Evolutionary conservation across 2,113 vertebrate species (phyloP).

Genomic region (Eptesicus fuscus): DNA sequence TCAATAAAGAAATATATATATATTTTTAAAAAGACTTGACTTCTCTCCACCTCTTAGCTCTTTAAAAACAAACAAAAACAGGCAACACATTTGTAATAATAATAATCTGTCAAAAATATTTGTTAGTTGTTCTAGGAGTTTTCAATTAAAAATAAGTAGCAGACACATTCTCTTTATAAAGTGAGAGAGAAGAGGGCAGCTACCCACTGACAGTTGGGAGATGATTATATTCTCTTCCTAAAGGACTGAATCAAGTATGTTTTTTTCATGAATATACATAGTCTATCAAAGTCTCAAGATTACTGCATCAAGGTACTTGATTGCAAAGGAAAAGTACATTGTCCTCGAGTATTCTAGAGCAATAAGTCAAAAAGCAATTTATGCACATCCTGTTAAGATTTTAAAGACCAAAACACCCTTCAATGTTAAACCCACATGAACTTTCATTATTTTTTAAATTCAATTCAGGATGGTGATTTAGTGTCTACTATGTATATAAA

Average conservation of each 20-base stretch:
- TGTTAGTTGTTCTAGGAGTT: not conserved
- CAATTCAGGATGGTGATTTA: not conserved
- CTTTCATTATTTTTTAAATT: not conserved
- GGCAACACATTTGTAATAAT: not conserved
- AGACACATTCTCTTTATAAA: not conserved
- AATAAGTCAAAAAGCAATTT: conserved; percentile 18
- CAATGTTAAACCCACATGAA: not conserved
- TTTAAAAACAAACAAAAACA: not conserved
- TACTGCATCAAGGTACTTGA: not conserved
- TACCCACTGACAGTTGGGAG: not conserved
- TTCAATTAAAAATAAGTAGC: not conserved
- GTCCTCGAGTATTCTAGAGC: not conserved
- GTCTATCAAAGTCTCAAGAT: not conserved
- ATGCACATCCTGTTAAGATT: not conserved
- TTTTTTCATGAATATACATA: not conserved
- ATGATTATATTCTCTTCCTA: not conserved
- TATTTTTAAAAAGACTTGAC: too few relatives aligned
- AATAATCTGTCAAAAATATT: conserved; percentile 20
- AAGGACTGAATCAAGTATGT: not conserved
- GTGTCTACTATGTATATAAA: not conserved
- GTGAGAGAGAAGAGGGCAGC: not conserved
- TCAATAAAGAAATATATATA: too few relatives aligned
- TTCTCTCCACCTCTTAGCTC: too few relatives aligned
- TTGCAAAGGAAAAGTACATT: not conserved
- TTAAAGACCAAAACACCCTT: not conserved